Base-by-base conservation (phyloP, 30 jellyfish, hydroid and myxozoan species). In the Pseudorhiza aurosa region DNA sequence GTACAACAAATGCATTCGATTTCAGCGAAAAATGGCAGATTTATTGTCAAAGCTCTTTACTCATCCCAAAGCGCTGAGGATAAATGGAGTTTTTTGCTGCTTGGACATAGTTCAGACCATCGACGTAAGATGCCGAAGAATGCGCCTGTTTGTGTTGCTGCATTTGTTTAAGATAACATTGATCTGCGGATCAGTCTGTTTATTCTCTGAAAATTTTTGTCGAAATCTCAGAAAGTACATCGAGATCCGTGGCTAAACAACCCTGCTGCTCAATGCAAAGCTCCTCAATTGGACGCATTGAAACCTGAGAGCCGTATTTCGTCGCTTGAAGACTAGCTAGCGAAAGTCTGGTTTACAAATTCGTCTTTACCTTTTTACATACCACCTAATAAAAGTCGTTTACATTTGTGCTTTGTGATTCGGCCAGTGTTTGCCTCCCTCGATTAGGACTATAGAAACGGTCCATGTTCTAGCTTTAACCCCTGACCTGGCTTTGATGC, bases 131-230 rank as follows among this genome's bases (percentile, higher is more conserved):
- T 53, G 67, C 67, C 67, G 67, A 53, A 21, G 67, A 53, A 53
- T 53, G 35, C 22, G 67, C 35, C 5, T 53, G 36, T 53, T 53
- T 53, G 67, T 53, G 35, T 33, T 53, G 24, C 12, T 4, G 67
- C 67, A 21, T 45, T 47, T 70, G 68, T 45, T 57, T 51, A 35
- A 37, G 36, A 27, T 57, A 22, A 24, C 26, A 32, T 45, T 70
- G 69, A 70, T 70, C 83, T 24, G 36, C 40, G 31, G 83, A 70
- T 70, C 70, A 70, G 83, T 35, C 83, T 45, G 83, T 51, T 51
- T 31, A 29, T 45, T 17, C 56, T 15, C 14, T 29, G 39, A 37
- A 37, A 53, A 2, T n/a, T 53, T 12, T 53, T 21, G 67, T 53
- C 67, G 5, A 53, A 53, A 53, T 53, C 67, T 53, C 22, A 53